Conservation (phyloP, 1,140 invertebrate genomes). For the Zophobas morio region DNA sequence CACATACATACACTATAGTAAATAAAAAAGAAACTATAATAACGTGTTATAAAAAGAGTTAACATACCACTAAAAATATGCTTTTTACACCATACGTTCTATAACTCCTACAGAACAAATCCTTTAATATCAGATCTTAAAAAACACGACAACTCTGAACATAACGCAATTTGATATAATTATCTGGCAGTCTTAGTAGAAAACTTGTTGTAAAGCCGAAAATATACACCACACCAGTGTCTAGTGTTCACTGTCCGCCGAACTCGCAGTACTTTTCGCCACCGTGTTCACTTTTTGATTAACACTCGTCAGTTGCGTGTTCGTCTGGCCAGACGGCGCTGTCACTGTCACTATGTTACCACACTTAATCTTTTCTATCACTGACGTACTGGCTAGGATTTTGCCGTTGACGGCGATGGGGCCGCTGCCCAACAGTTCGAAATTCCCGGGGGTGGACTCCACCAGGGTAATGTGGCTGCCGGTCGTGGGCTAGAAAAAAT, state of each 20-base stretch:
- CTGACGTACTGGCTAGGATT: constrained; percentile 49
- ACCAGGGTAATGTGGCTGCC: constrained; percentile 59
- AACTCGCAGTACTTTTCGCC: constrained; percentile 35
- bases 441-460: constrained; percentile 62
- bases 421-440: constrained; percentile 58
- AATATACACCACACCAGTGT: background rate
- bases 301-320: constrained; percentile 37
- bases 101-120: constrained; percentile 8
- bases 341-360: constrained; percentile 53
- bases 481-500: constrained; percentile 36
- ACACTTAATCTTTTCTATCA: constrained; percentile 51
- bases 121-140: constrained; percentile 37
- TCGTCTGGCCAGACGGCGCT: constrained; percentile 44
- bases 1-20: constrained; percentile 37
- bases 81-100: constrained; percentile 35
- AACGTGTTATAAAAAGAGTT: constrained; percentile 37
- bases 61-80: constrained; percentile 30
- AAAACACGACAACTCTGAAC: constrained; percentile 24
- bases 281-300: constrained; percentile 38
- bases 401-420: constrained; percentile 55
- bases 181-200: constrained; percentile 20
- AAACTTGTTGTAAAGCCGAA: background rate
- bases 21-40: constrained; percentile 33
- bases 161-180: background rate
- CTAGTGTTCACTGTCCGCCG: constrained; percentile 38